Percentiles rank a stretch among this genome's conserved stretches.
These are phyloP conservation scores for Manis javanica DNA, from an alignment of 2,797 vertebrate species.

Conservation along the genomic window DNA sequence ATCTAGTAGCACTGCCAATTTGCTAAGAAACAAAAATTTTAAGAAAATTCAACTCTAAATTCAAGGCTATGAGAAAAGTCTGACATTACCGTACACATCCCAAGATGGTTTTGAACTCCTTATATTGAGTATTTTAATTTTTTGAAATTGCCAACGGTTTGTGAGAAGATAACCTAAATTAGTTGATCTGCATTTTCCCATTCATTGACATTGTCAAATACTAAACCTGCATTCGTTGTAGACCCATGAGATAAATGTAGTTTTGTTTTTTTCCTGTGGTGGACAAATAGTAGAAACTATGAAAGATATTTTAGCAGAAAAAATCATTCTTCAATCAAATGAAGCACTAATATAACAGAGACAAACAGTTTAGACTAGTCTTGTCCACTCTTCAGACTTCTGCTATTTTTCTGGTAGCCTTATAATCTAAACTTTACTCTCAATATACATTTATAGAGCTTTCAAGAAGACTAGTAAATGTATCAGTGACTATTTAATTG, in stretches of 20 bases:
- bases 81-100: constrained; percentile 15
- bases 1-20: constrained; percentile 43
- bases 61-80: constrained; percentile 9
- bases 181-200: neutral
- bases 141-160: constrained; percentile 15
- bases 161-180: constrained; percentile 1
- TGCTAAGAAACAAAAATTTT: constrained; percentile 55
- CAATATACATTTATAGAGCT: neutral
- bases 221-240: neutral
- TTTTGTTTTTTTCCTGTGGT: neutral
- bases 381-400: neutral
- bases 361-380: neutral
- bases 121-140: constrained; percentile 37
- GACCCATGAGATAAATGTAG: neutral
- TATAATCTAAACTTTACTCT: neutral
- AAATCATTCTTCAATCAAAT: neutral
- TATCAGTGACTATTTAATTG: neutral
- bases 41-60: constrained; percentile 55
- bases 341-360: neutral
- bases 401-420: neutral
- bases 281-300: neutral
- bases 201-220: neutral
- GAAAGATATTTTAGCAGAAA: neutral
- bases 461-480: neutral
- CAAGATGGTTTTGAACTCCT: constrained; percentile 40